phyloP scores from a whole-genome alignment of 2,888 invertebrate species.

The Rhamphomyia laevipes region DNA sequence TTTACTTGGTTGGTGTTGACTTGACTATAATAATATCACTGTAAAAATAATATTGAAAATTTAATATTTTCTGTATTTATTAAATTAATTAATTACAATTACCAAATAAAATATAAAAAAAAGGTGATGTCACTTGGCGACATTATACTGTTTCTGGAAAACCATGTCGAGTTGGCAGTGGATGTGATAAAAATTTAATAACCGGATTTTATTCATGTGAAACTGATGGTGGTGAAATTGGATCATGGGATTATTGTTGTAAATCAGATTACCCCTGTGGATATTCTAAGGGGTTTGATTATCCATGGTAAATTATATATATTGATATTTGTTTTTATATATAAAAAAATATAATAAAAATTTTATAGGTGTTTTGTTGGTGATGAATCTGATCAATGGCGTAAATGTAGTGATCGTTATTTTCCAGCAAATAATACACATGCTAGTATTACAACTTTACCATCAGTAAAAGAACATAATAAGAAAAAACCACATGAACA shows the following conservation, averaged over 20 bases:
- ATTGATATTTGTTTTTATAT: neutral
- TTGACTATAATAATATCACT: no score
- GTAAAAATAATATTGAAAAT: no score
- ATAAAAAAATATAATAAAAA: no score
- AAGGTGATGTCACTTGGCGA: constrained; percentile 49
- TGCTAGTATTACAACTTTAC: constrained; percentile 37
- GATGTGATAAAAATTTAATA: constrained; percentile 58
- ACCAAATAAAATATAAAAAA: constrained; percentile 21
- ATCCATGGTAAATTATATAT: constrained; percentile 57
- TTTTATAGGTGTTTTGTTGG: constrained; percentile 70
- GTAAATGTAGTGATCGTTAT: constrained; percentile 75
- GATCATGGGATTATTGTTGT: constrained; percentile 80
- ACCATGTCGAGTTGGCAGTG: constrained; percentile 58
- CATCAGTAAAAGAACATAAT: constrained; percentile 28
- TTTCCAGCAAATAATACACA: constrained; percentile 43
- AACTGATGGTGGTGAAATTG: constrained; percentile 55
- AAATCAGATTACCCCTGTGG: constrained; percentile 72
- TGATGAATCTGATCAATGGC: constrained; percentile 64
- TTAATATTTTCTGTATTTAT: no score
- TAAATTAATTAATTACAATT: no score
- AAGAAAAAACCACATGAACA: constrained; percentile 24
- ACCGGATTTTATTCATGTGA: constrained; percentile 79
- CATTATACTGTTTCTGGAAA: constrained; percentile 73
- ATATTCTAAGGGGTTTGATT: constrained; percentile 66
- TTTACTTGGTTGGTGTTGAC: no score